Base-by-base conservation (phyloP, 2,888 invertebrate species). In the Amblyjoppa proteus region DNA sequence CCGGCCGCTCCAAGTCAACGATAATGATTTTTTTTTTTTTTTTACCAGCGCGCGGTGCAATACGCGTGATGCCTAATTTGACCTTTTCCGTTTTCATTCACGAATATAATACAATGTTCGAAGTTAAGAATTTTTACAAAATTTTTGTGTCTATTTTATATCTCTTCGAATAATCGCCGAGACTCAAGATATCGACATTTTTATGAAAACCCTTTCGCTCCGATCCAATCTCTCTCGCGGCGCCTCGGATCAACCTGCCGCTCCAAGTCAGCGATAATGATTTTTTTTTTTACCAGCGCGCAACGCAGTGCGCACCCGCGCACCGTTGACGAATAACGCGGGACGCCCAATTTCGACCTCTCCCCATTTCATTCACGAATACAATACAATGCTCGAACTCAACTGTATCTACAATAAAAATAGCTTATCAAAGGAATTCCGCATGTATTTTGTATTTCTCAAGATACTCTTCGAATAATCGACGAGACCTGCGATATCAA, bases 21-120 rank as follows among this genome's bases (percentile, higher is more conserved):
- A 7, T 34, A 69, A 69, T 69, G 69, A 69, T 34, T 34, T 34
- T 34, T 31, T 31, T 69, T 69, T 69, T 66, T 66, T 69, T 69
- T 41, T 38, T 38, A 9, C 45, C n/a, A 45, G 45, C 20, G 13
- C 41, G 45, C 45, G 69, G 25, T 45, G 69, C n/a, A 41, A n/a
- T 69, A 49, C 49, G 25, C 69, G 45, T 7, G 11, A 25, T 61
- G 28, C 31, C 11, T 28, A 61, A 61, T 61, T 61, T 31, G 13
- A 28, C 16, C 61, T 31, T 31, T 31, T 0, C 61, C 13, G 2
- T 25, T 13, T 61, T 61, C 31, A 13, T 31, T 61, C 28, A 34
- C 38, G 38, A 38, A 9, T 38, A 38, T 38, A 9, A 38, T 38
- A 9, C 9, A 9, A 38, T 38, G 9, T 9, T 38, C 7, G 38